Percentiles rank a stretch among this genome's conserved stretches.
Conservation (phyloP, 2,113 vertebrate species). For the Xyrauchen texanus region DNA sequence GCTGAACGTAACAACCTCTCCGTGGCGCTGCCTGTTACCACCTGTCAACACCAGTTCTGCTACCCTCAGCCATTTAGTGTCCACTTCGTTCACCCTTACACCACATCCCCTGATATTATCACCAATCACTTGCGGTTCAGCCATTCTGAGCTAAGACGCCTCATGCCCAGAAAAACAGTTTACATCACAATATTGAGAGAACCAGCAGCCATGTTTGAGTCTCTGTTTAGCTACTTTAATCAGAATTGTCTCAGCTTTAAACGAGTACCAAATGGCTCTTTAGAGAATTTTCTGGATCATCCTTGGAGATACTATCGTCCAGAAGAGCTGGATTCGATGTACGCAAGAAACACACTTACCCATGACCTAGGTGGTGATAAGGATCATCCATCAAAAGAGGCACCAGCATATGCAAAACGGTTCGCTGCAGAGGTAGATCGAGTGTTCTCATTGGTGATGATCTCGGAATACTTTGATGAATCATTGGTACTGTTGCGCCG, state of each 20-base stretch:
- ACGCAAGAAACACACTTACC: constrained; percentile 81
- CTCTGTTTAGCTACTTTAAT: constrained; percentile 85
- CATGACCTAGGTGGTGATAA: constrained; percentile 84
- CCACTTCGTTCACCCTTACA: constrained; percentile 82
- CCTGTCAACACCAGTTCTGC: constrained; percentile 86
- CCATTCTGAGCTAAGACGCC: constrained; percentile 68
- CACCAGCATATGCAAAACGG: constrained; percentile 66
- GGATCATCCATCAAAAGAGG: constrained; percentile 67
- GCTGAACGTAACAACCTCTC: constrained; percentile 84
- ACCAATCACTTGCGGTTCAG: constrained; percentile 85
- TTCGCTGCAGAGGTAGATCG: constrained; percentile 78
- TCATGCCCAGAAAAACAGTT: constrained; percentile 81
- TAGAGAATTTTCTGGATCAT: constrained; percentile 77
- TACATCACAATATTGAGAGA: constrained; percentile 86
- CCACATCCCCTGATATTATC: constrained; percentile 75
- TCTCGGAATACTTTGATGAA: constrained; percentile 86
- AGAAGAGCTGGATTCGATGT: constrained; percentile 80
- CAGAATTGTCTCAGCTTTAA: constrained; percentile 81
- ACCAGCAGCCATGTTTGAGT: constrained; percentile 85
- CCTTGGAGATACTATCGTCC: constrained; percentile 80
- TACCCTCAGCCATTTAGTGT: constrained; percentile 79
- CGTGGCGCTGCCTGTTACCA: constrained; percentile 79
- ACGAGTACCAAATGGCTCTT: constrained; percentile 79
- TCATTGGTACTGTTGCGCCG: constrained; percentile 83
- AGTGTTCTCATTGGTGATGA: constrained; percentile 85